phyloP scores from a whole-genome alignment of 1,140 invertebrate genomes.

The Drosophila virilis region DNA sequence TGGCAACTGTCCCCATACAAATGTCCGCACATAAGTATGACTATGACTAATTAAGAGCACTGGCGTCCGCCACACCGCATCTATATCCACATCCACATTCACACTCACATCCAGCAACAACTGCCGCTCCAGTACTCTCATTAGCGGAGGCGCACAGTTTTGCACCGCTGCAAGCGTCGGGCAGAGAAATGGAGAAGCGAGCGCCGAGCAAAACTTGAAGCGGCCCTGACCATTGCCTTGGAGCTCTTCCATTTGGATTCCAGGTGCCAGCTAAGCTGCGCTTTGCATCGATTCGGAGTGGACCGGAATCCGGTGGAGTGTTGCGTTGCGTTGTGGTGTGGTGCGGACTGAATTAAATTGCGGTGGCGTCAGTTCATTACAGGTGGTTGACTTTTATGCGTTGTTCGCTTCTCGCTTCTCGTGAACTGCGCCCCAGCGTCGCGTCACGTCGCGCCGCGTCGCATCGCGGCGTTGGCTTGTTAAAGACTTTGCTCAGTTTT shows the following conservation, averaged over 20 bases:
- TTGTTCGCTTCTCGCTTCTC: conserved; percentile 12
- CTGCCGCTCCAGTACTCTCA: conserved; percentile 26
- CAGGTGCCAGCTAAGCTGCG: neutral
- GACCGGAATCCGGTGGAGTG: conserved; percentile 9
- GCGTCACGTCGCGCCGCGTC: conserved; percentile 23
- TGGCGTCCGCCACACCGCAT: neutral
- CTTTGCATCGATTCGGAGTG: conserved; percentile 15
- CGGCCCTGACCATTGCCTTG: conserved; percentile 4
- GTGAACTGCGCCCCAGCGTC: conserved; percentile 32
- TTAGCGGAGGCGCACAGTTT: conserved; percentile 48
- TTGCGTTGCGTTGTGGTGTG: conserved; percentile 14
- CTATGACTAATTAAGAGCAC: conserved; percentile 77
- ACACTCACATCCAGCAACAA: neutral
- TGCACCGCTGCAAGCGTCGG: conserved; percentile 44
- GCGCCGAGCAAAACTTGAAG: neutral
- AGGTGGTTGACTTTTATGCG: conserved; percentile 82
- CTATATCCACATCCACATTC: neutral
- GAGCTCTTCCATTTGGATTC: neutral
- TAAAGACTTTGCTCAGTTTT: conserved; percentile 52
- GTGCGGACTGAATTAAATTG: conserved; percentile 80
- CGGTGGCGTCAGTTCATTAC: conserved; percentile 84
- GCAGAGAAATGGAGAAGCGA: conserved; percentile 1
- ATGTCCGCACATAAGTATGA: conserved; percentile 40
- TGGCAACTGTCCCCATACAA: neutral
- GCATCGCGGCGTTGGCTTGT: conserved; percentile 37